Percentiles rank a stretch among this genome's conserved stretches.
phyloP scores from a whole-genome alignment of 2,113 vertebrate species.

The Protomyctophum bolini region DNA sequence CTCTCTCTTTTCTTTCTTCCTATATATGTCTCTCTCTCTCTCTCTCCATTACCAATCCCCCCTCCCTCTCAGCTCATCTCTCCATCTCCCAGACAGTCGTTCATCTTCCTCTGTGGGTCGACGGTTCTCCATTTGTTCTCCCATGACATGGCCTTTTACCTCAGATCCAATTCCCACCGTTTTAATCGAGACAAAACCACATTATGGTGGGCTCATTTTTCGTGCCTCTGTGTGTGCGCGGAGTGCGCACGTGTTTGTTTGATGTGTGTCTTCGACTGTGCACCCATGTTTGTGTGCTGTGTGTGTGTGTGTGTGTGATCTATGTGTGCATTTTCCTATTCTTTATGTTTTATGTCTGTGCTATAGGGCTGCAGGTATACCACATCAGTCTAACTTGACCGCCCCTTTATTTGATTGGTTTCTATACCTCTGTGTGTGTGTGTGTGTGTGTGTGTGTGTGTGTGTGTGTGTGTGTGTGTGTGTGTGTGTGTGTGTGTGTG shows the following conservation, averaged over 20 bases:
- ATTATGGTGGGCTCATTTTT: constrained; percentile 52
- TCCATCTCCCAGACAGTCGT: constrained; percentile 69
- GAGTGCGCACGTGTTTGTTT: not conserved
- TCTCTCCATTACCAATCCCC: constrained; percentile 14
- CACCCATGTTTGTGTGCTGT: constrained; percentile 2
- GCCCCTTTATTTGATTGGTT: constrained; percentile 36
- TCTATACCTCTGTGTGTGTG: not conserved
- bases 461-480: not conserved
- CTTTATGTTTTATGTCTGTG: not conserved
- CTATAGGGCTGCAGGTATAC: not conserved
- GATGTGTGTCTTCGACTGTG: not conserved
- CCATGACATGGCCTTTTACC: constrained; percentile 76
- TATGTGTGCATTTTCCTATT: not conserved
- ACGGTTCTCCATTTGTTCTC: constrained; percentile 68
- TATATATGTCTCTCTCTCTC: constrained; percentile 15
- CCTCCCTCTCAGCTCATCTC: constrained; percentile 48
- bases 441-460: constrained; percentile 4
- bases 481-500: not conserved
- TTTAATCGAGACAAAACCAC: constrained; percentile 74
- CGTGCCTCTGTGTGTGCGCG: not conserved
- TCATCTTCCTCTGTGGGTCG: constrained; percentile 66
- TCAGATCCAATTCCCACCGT: constrained; percentile 73
- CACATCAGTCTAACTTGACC: too few relatives aligned
- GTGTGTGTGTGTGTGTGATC: constrained; percentile 8
- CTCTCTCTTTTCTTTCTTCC: constrained; percentile 8